Conservation (phyloP, 1,140 invertebrate species). For the Papilio polyxenes region DNA sequence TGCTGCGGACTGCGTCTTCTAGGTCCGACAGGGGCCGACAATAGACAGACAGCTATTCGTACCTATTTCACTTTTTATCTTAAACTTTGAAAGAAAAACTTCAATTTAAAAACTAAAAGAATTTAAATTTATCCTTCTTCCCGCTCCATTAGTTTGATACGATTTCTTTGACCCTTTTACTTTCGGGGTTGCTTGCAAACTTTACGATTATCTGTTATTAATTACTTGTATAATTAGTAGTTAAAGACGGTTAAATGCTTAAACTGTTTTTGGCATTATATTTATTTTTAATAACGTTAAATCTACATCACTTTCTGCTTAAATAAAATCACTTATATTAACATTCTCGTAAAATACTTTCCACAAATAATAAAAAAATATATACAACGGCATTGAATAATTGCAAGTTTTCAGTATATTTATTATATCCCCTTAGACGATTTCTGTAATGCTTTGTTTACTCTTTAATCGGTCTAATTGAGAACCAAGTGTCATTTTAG, state of each 20-base stretch:
- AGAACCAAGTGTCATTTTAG: background rate
- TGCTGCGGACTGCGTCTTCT: no score
- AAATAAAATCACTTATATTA: background rate
- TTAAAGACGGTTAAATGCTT: no score
- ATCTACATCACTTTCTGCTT: no score
- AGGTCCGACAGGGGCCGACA: no score
- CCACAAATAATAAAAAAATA: no score
- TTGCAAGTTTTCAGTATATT: background rate
- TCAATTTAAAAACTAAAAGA: conserved; percentile 7
- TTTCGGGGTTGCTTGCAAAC: background rate
- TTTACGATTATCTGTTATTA: background rate
- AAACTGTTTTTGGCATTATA: no score
- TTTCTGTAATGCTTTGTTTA: background rate
- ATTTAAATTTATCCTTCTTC: conserved; percentile 28
- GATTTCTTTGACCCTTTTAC: conserved; percentile 29
- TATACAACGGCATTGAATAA: background rate
- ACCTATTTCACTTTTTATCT: background rate
- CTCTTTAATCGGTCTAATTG: background rate
- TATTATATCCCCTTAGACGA: background rate
- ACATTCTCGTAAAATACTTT: background rate
- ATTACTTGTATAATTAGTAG: background rate
- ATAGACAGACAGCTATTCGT: no score
- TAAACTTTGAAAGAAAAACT: background rate
- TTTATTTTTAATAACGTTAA: no score
- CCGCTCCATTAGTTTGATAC: conserved; percentile 30